Evolutionary conservation across 2,888 invertebrate genomes (phyloP).

Genomic region (Sinhomidia bicolor): DNA sequence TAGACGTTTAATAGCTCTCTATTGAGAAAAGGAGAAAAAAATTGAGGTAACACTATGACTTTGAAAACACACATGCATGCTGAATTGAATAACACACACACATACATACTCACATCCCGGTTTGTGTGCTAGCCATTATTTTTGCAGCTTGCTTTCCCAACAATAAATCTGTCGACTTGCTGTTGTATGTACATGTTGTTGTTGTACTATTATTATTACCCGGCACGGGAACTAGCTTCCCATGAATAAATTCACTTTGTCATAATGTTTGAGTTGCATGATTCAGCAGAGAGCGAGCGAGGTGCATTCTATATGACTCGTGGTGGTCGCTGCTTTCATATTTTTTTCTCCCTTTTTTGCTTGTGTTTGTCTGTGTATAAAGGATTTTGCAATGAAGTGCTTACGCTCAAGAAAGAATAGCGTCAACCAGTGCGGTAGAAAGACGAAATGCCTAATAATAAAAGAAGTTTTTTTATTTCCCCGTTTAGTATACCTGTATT

Average conservation of each 20-base stretch:
- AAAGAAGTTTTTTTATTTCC: not conserved
- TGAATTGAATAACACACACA: slow-evolving; percentile 18
- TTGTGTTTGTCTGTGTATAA: not conserved
- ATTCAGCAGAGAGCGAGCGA: slow-evolving; percentile 15
- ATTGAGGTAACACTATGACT: slow-evolving; percentile 28
- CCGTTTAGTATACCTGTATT: not conserved
- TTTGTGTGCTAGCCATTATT: not conserved
- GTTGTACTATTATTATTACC: slow-evolving; percentile 11
- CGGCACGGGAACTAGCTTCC: slow-evolving; percentile 20
- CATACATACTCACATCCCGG: not conserved
- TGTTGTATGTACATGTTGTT: not conserved
- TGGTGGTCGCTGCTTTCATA: slow-evolving; percentile 13
- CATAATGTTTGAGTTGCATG: slow-evolving; percentile 53
- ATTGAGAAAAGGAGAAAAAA: no score
- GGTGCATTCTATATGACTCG: slow-evolving; percentile 39
- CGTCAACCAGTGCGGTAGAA: not conserved
- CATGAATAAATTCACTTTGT: slow-evolving; percentile 30
- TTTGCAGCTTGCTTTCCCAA: slow-evolving; percentile 28
- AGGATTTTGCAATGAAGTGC: not conserved
- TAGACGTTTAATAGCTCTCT: slow-evolving; percentile 19
- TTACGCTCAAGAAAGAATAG: not conserved
- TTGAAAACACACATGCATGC: slow-evolving; percentile 29
- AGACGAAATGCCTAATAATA: not conserved
- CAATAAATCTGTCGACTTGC: slow-evolving; percentile 26
- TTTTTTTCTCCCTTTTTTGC: no score